Conservation (phyloP, 2,888 invertebrate species). For the Halocaridina rubra region DNA sequence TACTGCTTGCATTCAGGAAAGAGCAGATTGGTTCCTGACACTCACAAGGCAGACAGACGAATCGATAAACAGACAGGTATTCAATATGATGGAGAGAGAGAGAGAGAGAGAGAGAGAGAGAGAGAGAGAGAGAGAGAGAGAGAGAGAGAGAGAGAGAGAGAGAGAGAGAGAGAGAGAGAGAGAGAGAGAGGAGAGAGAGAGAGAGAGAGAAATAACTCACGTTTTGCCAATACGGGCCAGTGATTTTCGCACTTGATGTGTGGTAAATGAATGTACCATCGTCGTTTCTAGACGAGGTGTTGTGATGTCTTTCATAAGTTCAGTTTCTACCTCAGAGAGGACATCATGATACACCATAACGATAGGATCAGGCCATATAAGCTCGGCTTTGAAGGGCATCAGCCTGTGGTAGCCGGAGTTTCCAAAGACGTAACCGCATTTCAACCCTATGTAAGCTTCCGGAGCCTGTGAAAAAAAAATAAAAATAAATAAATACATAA, state of each 20-base stretch:
- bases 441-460: constrained; percentile 27
- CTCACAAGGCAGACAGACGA: no score
- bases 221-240: constrained; percentile 61
- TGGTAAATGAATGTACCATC: constrained; percentile 60
- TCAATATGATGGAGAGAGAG: not conserved
- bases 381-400: constrained; percentile 67
- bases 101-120: not conserved
- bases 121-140: not conserved
- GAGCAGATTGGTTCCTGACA: no score
- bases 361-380: constrained; percentile 68
- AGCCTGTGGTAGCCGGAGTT: constrained; percentile 26
- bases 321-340: constrained; percentile 70
- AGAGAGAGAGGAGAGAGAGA: not conserved
- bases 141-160: not conserved
- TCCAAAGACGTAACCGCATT: constrained; percentile 47
- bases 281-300: constrained; percentile 55
- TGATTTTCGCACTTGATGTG: constrained; percentile 39
- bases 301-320: constrained; percentile 22
- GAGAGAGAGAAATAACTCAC: constrained; percentile 44
- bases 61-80: no score
- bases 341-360: constrained; percentile 70
- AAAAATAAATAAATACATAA: no score
- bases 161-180: not conserved
- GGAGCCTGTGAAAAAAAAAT: constrained; percentile 6
- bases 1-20: no score